These are phyloP conservation scores for Cistogaster globosa DNA, from an alignment of 2,888 invertebrate species.

Conservation along the genomic window DNA sequence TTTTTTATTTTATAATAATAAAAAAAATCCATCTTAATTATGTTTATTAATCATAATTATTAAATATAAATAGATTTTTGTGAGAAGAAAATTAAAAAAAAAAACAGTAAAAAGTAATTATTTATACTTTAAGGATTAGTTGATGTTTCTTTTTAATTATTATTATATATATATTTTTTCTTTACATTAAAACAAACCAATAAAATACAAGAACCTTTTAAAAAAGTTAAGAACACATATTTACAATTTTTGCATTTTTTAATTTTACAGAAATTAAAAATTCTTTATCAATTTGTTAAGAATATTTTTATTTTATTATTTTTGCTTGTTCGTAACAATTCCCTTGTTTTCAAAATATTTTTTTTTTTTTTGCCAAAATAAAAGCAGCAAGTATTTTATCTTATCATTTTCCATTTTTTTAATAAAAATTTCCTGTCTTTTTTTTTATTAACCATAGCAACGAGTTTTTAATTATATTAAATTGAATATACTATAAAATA, in stretches of 20 bases:
- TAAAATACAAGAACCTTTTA: constrained; percentile 31
- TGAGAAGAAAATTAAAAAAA: constrained; percentile 58
- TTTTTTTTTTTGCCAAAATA: constrained; percentile 13
- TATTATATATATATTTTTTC: constrained; percentile 57
- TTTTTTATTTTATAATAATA: constrained; percentile 65
- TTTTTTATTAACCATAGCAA: constrained; percentile 65
- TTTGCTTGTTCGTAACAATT: constrained; percentile 30
- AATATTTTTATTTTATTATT: background rate
- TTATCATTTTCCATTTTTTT: constrained; percentile 14
- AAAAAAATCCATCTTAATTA: constrained; percentile 69
- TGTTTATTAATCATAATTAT: constrained; percentile 70
- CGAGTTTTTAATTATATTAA: constrained; percentile 69
- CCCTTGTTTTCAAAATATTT: background rate
- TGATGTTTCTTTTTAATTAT: constrained; percentile 73
- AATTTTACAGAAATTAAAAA: constrained; percentile 2
- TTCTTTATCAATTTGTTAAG: background rate
- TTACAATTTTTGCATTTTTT: background rate
- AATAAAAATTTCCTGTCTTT: constrained; percentile 37
- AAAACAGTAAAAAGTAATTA: constrained; percentile 40
- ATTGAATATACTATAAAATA: constrained; percentile 37
- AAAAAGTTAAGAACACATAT: constrained; percentile 35
- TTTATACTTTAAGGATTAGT: constrained; percentile 73
- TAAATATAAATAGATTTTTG: constrained; percentile 65
- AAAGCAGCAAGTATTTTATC: constrained; percentile 30
- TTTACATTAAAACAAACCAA: constrained; percentile 57